Evolutionary conservation across 2,888 invertebrate species (phyloP), one percentile per base, ranked within the genome.

Genomic region (Tiliacea aurago): DNA sequence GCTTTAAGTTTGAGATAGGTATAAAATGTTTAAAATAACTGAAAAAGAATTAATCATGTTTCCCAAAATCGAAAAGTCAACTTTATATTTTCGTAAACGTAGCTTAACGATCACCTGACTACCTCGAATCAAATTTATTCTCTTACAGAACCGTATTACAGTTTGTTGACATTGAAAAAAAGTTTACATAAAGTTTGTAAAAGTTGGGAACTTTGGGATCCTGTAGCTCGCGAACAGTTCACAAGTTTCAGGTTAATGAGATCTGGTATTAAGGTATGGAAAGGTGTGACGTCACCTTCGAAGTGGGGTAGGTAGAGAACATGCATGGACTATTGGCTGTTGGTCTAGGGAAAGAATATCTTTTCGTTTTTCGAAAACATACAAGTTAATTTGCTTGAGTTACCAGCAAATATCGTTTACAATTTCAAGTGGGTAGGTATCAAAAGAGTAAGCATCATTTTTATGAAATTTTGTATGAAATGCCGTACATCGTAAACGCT

Each of bases 81-180:
- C 2, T 23, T 41, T 41, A 41, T 23, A 43, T 18, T 28, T 70
- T 43, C n/a, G 5, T 45, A 4, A 43, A 18, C 1, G 4, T 43
- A 4, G 15, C 10, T 23, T 61, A 23, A 43, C n/a, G 4, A 73
- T 43, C 67, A 70, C 69, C 80, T 73, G 51, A 68, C 28, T 82
- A 53, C 70, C 18, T 71, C 28, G 64, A 66, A 58, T 63, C 58
- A 71, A 78, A 79, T 83, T 28, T 76, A 81, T 78, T 74, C 67
- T 18, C 64, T 70, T 63, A 64, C 33, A 59, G 53, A 62, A 59
- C 68, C 77, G 65, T 74, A 82, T 84, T 76, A 62, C 45, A 73
- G 81, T 85, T 83, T 87, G 88, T 90, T 90, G 89, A 88, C 89
- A 84, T 90, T 90, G 89, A 89, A 90, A 88, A 71, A 86, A 86